Evolutionary conservation across 2,888 invertebrate genomes (phyloP), one percentile per base, ranked within the genome.

Genomic region (Nephrotoma guestfalica): DNA sequence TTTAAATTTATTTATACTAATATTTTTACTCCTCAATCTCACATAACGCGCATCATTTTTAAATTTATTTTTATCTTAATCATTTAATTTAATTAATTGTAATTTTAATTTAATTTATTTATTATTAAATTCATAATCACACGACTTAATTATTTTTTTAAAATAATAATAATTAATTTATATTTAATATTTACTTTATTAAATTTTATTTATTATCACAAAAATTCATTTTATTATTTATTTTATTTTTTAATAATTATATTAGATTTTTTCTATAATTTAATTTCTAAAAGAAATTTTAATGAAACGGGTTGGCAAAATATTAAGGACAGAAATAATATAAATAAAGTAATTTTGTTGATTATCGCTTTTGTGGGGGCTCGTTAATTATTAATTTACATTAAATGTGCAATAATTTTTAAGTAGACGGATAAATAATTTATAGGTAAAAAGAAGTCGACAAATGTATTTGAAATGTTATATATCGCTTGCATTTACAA

Each of bases 181-280:
- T 41, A 41, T 83, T 13, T 86, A 87, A 40, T 83, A 13, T 84
- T 83, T 40, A 5, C 9, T 30, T 83, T 87, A 87, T 86, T 87
- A 87, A 86, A 86, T 83, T 84, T 84, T 84, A 84, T 84, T 84
- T 84, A 84, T 84, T 84, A 84, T 84, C 84, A 84, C 84, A 84
- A 87, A 84, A 84, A 42, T 86, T 86, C 87, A 86, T 86, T 86
- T 30, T 86, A 41, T 86, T 86, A 41, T 86, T 40, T 51, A 57
- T 7, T 15, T 86, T 86, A 51, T 86, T n/a, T 40, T 71, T 43
- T 30, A 43, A 71, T 57, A 51, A 51, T 51, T n/a, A 51, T 51
- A n/a, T 57, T 57, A 57, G 18, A 57, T 57, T 51, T 57, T 83
- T 83, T n/a, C n/a, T 41, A 15, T 84, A 42, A 15, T 41, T 84